These are phyloP conservation scores for Dipodomys merriami DNA, from an alignment of 2,113 vertebrate genomes.

Conservation along the genomic window DNA sequence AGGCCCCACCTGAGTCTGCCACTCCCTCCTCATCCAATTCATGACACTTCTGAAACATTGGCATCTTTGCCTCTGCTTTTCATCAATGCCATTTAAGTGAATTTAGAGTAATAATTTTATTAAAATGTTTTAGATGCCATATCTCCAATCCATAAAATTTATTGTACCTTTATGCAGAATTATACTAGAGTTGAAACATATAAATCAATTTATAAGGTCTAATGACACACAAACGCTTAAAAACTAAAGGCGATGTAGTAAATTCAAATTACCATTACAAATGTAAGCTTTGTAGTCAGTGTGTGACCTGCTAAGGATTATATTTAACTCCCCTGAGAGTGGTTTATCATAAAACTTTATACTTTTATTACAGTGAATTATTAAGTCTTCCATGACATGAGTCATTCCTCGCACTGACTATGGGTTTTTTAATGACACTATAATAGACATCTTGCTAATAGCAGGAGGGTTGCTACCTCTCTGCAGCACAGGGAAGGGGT, in stretches of 20 bases:
- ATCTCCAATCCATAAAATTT: constrained; percentile 91
- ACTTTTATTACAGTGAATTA: constrained; percentile 93
- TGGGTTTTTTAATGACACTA: constrained; percentile 91
- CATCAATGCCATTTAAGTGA: constrained; percentile 82
- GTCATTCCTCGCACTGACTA: constrained; percentile 89
- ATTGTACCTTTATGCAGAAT: constrained; percentile 89
- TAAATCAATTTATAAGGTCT: constrained; percentile 92
- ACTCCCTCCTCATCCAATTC: fast-evolving
- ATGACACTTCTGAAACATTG: constrained; percentile 56
- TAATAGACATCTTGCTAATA: constrained; percentile 92
- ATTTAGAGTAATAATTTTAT: constrained; percentile 89
- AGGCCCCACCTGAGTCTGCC: not conserved
- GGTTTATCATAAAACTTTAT: constrained; percentile 93
- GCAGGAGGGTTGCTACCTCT: constrained; percentile 87
- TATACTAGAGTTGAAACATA: constrained; percentile 88
- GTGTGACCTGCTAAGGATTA: constrained; percentile 91
- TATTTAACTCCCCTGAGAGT: constrained; percentile 92
- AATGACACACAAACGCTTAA: constrained; percentile 91
- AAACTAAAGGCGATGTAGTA: constrained; percentile 91
- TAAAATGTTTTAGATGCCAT: constrained; percentile 91
- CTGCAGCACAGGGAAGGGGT: constrained; percentile 79
- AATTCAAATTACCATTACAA: constrained; percentile 93
- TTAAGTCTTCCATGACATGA: constrained; percentile 92
- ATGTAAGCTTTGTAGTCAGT: constrained; percentile 91
- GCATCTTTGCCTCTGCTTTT: constrained; percentile 55